These are phyloP conservation scores for Rhinatrema bivittatum DNA, from an alignment of 2,797 vertebrate genomes.

Conservation along the genomic window DNA sequence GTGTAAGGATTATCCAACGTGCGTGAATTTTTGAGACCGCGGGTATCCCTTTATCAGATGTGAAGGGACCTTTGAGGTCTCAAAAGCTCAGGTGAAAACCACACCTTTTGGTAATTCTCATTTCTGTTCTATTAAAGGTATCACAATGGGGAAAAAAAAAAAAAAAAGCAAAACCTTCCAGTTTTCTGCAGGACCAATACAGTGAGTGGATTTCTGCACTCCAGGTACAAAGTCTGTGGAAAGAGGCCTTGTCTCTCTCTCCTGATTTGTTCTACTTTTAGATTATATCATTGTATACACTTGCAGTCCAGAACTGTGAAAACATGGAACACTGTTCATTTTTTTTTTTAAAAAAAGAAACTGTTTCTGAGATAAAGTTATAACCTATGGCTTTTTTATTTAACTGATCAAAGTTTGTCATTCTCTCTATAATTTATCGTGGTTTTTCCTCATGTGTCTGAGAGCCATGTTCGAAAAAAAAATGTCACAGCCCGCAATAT, in stretches of 20 bases:
- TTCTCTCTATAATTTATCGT: constrained; percentile 30
- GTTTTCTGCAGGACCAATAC: too few species aligned
- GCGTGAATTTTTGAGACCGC: too few species aligned
- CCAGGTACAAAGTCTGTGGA: constrained; percentile 41
- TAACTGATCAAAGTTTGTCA: constrained; percentile 31
- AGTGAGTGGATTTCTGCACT: constrained; percentile 45
- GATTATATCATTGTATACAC: constrained; percentile 53
- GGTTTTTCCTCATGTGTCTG: constrained; percentile 35
- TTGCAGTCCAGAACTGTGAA: constrained; percentile 41
- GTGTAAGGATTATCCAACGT: too few species aligned
- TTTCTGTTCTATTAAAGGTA: too few species aligned
- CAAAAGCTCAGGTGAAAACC: too few species aligned
- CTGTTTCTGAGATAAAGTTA: constrained; percentile 20
- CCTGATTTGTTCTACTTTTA: constrained; percentile 47
- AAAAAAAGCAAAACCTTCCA: too few species aligned
- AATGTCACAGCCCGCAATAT: constrained; percentile 23
- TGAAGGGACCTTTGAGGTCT: too few species aligned
- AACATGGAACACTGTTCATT: constrained; percentile 23
- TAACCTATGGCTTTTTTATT: constrained; percentile 35
- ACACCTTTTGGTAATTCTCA: too few species aligned
- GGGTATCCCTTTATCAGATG: too few species aligned
- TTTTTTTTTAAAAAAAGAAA: constrained; percentile 33
- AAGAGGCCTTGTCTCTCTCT: constrained; percentile 55
- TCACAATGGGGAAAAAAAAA: too few species aligned
- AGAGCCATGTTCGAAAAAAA: constrained; percentile 36